Base-by-base conservation (phyloP, 2,113 vertebrate genomes). In the Actenoides hombroni region DNA sequence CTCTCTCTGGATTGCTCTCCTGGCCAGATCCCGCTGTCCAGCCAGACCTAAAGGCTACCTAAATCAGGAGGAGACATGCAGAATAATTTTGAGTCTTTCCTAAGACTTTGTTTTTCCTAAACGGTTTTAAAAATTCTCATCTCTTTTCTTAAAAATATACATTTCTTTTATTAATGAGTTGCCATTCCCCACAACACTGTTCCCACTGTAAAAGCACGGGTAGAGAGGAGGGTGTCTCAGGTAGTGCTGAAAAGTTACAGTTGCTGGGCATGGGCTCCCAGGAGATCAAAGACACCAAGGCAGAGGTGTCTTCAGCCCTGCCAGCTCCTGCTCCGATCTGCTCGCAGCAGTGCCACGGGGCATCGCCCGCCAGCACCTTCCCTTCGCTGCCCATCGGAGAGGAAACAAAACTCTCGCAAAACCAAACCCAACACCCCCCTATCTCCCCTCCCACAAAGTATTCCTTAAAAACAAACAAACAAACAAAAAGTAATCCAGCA, bases 21-120 rank as follows among this genome's bases (percentile, higher is more conserved):
- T 44, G 39, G 53, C 75, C 0, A 3, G 88, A 83, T 60, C 42
- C 78, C 35, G 2, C 51, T 10, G 5, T 59, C 71, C 64, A 67
- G 88, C 71, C 79, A 82, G 78, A 65, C 87, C 81, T 80, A 89
- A 96, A 94, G 82, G 77, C 86, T 85, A 83, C 90, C 64, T 79
- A 96, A 97, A 97, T 87, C 83, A 91, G 88, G 87, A 97, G 97
- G 91, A 98, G 94, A 96, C 20, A 29, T 63, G 83, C 77, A 94
- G 94, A 94, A 86, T 35, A 68, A 92, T 73, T 91, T 68, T 91
- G 75, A 90, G 77, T 94, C 78, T 96, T 96, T 95, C 76, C 87
- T 31, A 94, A 95, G 88, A 91, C n/a, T 71, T 83, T 49, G 64
- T 46, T 87, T 83, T 81, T 4, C 26, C 76, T 82, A 68, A 94